Evolutionary conservation across 2,888 invertebrate genomes (phyloP), one percentile per base, ranked within the genome.

Genomic region (Rhagonycha lutea): DNA sequence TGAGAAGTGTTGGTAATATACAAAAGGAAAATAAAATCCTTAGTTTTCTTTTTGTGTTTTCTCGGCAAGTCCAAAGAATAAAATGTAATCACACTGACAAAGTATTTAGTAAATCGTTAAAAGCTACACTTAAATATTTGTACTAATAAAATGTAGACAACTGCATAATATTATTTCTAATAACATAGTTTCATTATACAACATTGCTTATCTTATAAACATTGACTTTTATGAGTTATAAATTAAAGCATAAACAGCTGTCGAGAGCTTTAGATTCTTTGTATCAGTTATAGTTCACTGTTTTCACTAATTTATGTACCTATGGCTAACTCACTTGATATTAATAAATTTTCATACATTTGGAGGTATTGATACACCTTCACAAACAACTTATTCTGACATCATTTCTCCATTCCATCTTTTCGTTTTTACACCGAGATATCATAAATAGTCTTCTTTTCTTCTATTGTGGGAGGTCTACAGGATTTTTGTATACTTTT

Each of bases 181-280:
- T 65, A 65, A 65, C 26, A 26, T 24, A 10, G 12, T 65, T 65
- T 65, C 24, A 24, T 65, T 65, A 65, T 65, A 65, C 63, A 65
- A 65, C 18, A 26, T 65, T 65, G 63, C 63, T 62, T 65, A 65
- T 65, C 24, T 65, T 65, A 65, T 24, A 65, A 65, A 65, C 63
- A 65, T 65, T 65, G 63, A 65, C 63, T 65, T 65, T 65, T 65
- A 65, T 65, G 63, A 65, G 63, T 65, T 24, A 65, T 65, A 65
- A 65, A 65, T 65, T 65, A 65, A 26, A 65, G 23, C 24, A n/a
- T 65, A 65, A 65, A 65, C 63, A 65, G 63, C 63, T 65, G 63
- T 65, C 23, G 63, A 24, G 47, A 47, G 47, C 47, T 47, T 47
- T 47, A 47, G 47, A 47, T 47, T 47, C 47, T 5, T n/a, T 47